These are phyloP conservation scores for Albula glossodonta DNA, from an alignment of 2,113 vertebrate species.

Conservation along the genomic window DNA sequence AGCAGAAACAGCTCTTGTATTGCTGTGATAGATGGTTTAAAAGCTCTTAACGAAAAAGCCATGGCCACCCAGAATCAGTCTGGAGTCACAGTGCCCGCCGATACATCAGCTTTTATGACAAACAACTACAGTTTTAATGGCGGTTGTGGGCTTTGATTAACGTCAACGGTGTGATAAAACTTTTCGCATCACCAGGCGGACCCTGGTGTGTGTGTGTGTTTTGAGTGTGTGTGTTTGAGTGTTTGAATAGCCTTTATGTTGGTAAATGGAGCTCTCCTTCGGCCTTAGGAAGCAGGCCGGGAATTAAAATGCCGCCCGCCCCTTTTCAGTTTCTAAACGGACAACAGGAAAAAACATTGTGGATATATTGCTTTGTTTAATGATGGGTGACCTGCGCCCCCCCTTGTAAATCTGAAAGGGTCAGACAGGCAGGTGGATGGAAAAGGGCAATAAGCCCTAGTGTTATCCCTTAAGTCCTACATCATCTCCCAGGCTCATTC, in stretches of 20 bases:
- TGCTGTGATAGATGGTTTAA: background rate
- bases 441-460: slow-evolving; percentile 38
- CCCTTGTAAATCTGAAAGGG: slow-evolving; percentile 15
- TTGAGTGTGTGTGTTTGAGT: background rate
- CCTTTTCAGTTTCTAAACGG: background rate
- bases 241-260: background rate
- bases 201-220: background rate
- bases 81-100: background rate
- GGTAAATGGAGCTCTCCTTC: background rate
- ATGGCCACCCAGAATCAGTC: background rate
- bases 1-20: background rate
- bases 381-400: slow-evolving; percentile 28
- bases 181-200: background rate
- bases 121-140: background rate
- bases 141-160: slow-evolving; percentile 4
- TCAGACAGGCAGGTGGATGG: slow-evolving; percentile 39
- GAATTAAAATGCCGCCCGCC: background rate
- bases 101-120: background rate
- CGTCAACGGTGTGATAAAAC: background rate
- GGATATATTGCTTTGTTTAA: background rate
- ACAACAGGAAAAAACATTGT: background rate
- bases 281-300: background rate
- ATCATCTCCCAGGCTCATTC: slow-evolving; percentile 18
- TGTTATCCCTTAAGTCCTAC: slow-evolving; percentile 36
- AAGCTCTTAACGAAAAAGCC: slow-evolving; percentile 8